phyloP scores from a whole-genome alignment of 2,888 invertebrate species.

The Sceliomorpha sp. region DNA sequence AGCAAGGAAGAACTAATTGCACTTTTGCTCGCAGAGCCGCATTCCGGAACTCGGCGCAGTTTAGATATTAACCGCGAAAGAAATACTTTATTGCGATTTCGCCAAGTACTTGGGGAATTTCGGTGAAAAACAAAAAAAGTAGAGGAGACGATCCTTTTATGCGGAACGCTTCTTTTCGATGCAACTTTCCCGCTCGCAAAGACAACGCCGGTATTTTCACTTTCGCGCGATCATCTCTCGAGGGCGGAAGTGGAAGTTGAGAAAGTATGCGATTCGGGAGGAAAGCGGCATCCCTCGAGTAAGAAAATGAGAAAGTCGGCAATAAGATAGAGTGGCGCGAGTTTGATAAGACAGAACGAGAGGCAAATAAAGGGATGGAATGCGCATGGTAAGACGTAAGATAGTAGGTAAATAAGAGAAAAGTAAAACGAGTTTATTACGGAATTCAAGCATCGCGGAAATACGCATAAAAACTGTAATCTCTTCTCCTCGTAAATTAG shows the following conservation, averaged over 20 bases:
- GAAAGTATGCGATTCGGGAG: slow-evolving; percentile 1
- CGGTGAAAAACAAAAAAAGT: too few relatives aligned
- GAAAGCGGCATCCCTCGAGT: slow-evolving; percentile 5
- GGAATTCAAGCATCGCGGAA: slow-evolving; percentile 30
- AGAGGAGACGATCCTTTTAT: too few relatives aligned
- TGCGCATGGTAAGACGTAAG: slow-evolving; percentile 12
- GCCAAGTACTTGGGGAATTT: too few relatives aligned
- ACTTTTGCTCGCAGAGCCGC: slow-evolving; percentile 18
- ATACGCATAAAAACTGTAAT: slow-evolving; percentile 61
- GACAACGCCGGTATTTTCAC: slow-evolving; percentile 22
- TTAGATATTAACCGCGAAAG: slow-evolving; percentile 36
- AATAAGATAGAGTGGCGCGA: slow-evolving; percentile 15
- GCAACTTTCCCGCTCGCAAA: slow-evolving; percentile 8
- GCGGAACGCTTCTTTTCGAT: neutral
- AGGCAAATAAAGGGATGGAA: slow-evolving; percentile 22
- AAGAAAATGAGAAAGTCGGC: slow-evolving; percentile 27
- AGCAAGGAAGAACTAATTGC: slow-evolving; percentile 46
- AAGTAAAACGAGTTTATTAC: slow-evolving; percentile 35
- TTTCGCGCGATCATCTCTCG: slow-evolving; percentile 29
- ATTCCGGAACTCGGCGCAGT: slow-evolving; percentile 18
- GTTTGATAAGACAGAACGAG: slow-evolving; percentile 30
- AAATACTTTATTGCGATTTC: neutral
- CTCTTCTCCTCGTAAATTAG: slow-evolving; percentile 65
- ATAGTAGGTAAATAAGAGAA: slow-evolving; percentile 21
- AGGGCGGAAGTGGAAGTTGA: slow-evolving; percentile 16